Evolutionary conservation across 2,888 invertebrate species (phyloP).

Genomic region (Gymnocheta viridis): DNA sequence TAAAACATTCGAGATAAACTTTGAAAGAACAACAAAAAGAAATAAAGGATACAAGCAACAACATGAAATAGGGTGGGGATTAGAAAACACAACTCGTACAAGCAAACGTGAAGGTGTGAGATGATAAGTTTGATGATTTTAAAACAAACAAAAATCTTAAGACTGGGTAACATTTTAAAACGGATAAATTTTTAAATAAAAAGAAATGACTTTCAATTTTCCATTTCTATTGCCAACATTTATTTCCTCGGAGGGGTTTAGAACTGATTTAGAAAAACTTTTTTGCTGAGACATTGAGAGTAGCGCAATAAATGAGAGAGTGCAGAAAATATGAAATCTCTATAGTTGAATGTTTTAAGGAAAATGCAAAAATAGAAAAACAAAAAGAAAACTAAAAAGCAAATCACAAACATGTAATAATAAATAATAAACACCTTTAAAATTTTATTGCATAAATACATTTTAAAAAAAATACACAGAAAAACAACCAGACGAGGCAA

Average conservation of each 20-base stretch:
- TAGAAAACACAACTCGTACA: background rate
- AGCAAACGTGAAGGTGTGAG: constrained; percentile 23
- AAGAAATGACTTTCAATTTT: constrained; percentile 71
- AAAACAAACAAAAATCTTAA: background rate
- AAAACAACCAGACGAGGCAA: constrained; percentile 45
- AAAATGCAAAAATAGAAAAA: constrained; percentile 1
- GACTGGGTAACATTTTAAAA: constrained; percentile 30
- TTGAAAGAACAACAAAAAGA: constrained; percentile 51
- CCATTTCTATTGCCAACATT: constrained; percentile 25
- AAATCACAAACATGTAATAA: constrained; percentile 73
- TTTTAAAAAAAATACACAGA: constrained; percentile 4
- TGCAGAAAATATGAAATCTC: constrained; percentile 1
- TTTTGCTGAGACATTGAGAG: constrained; percentile 14
- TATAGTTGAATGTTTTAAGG: background rate
- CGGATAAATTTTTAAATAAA: constrained; percentile 65
- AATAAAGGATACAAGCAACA: constrained; percentile 38
- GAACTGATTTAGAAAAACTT: background rate
- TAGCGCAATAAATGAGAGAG: background rate
- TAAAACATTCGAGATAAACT: constrained; percentile 32
- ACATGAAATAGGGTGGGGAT: constrained; percentile 42
- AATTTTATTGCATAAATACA: constrained; percentile 71
- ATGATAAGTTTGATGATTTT: background rate
- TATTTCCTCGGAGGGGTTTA: background rate
- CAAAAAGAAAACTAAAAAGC: constrained; percentile 46
- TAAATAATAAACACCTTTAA: constrained; percentile 74